Evolutionary conservation across 2,888 invertebrate species (phyloP).

Genomic region (Drosophila neonasuta): DNA sequence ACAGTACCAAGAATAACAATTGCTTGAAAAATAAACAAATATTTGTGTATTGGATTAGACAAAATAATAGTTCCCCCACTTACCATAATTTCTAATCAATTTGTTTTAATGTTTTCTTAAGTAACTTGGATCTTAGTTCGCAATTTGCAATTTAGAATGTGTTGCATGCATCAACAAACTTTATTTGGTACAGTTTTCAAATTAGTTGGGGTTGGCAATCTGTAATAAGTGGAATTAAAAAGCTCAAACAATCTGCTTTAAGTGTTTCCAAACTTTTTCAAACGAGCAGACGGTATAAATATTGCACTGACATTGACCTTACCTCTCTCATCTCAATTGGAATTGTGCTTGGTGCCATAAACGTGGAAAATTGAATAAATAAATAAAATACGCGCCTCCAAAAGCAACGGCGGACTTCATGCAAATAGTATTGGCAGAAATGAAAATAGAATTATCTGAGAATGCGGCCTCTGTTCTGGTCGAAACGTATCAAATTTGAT

Average conservation of each 20-base stretch:
- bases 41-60: too few species aligned
- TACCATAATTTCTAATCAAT: neutral
- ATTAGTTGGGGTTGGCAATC: neutral
- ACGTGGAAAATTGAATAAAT: slow-evolving; percentile 39
- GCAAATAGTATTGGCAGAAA: slow-evolving; percentile 46
- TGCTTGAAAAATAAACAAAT: neutral
- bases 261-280: neutral
- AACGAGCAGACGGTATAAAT: neutral
- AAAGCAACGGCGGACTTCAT: slow-evolving; percentile 3
- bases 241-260: neutral
- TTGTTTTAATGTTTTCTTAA: neutral
- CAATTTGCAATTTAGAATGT: too few species aligned
- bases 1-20: neutral
- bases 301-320: slow-evolving; percentile 50
- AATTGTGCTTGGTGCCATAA: slow-evolving; percentile 15
- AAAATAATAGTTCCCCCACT: too few species aligned
- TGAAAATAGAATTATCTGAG: slow-evolving; percentile 36
- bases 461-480: slow-evolving; percentile 33
- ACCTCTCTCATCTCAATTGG: slow-evolving; percentile 3
- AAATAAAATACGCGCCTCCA: slow-evolving; percentile 36
- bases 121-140: neutral
- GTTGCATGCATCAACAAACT: neutral
- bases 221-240: neutral
- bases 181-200: neutral
- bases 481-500: slow-evolving; percentile 22